Conservation (phyloP, 2,113 vertebrate species). For the Delphinus delphis region DNA sequence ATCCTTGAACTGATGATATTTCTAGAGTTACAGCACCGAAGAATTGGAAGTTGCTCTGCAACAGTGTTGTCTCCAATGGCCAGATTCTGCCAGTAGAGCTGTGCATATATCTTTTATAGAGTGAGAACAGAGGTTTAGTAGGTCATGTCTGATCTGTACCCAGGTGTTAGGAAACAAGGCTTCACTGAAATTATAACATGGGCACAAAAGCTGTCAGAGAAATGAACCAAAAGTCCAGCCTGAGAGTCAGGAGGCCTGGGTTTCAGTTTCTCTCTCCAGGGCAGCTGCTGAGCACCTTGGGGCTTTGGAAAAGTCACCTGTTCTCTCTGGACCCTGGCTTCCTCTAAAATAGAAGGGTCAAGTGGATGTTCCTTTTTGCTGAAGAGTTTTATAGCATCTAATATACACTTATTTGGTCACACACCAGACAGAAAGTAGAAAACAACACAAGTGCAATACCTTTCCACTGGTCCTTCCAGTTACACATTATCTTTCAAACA, state of each 20-base stretch:
- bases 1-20: neutral
- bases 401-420: neutral
- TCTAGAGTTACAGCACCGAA: neutral
- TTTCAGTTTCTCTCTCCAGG: neutral
- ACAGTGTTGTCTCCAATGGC: neutral
- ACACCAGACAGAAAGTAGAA: neutral
- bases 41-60: neutral
- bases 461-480: neutral
- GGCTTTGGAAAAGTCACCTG: neutral
- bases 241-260: neutral
- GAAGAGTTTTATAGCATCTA: neutral
- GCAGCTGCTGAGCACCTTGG: neutral
- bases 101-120: neutral
- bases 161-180: neutral
- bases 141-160: neutral
- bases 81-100: neutral
- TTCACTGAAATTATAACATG: neutral
- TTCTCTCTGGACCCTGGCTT: neutral
- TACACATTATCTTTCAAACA: neutral
- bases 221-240: neutral
- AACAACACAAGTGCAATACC: fast-evolving
- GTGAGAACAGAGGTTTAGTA: neutral
- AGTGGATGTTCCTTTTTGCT: neutral
- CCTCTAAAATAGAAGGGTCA: neutral
- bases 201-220: neutral